Conservation (phyloP, 2,888 invertebrate genomes). For the Chrysolina haemoptera region DNA sequence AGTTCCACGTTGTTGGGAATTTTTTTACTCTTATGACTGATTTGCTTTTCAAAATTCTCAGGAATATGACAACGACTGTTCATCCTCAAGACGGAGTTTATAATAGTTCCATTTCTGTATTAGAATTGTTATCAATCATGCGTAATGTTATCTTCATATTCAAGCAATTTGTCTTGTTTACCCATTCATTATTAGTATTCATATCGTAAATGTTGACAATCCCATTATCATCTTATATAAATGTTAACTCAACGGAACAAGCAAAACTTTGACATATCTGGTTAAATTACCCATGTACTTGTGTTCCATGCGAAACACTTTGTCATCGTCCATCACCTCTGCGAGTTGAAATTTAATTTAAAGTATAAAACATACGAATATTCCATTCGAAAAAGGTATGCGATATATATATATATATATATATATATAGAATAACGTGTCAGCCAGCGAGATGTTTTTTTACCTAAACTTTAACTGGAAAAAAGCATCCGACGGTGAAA, state of each 20-base stretch:
- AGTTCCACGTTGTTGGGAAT: no score
- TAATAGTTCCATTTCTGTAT: no score
- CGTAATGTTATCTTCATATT: no score
- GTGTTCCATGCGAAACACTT: conserved; percentile 16
- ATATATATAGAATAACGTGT: conserved; percentile 24
- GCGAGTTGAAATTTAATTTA: conserved; percentile 35
- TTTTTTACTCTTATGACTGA: no score
- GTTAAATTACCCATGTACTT: neutral
- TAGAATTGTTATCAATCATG: no score
- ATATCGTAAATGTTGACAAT: no score
- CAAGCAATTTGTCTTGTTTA: no score
- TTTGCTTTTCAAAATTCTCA: no score
- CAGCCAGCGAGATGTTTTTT: conserved; percentile 33
- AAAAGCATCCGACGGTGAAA: conserved; percentile 44
- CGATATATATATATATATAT: conserved; percentile 26
- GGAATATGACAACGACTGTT: no score
- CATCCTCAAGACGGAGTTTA: no score
- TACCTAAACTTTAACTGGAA: conserved; percentile 53
- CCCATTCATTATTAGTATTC: no score
- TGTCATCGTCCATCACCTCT: conserved; percentile 26
- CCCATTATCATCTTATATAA: no score
- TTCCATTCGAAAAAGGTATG: conserved; percentile 17
- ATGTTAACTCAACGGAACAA: neutral
- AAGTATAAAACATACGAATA: conserved; percentile 23
- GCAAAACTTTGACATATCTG: neutral